Evolutionary conservation across 2,888 invertebrate species (phyloP).

Genomic region (Dioctria linearis): DNA sequence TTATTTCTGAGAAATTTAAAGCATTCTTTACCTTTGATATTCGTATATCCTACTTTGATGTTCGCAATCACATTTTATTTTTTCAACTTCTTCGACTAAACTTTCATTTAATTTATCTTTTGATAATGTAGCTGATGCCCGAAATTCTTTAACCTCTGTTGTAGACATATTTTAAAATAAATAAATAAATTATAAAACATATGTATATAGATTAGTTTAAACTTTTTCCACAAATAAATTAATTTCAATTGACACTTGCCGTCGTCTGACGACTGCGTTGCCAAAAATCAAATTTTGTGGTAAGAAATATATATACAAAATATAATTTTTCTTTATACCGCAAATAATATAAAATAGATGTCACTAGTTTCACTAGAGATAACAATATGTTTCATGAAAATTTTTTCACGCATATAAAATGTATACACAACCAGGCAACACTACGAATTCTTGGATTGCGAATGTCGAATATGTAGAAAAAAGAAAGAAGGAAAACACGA

Average conservation of each 20-base stretch:
- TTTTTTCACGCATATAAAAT: no score
- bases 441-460: no score
- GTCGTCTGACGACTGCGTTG: neutral
- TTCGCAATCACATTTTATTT: constrained; percentile 54
- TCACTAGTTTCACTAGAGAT: neutral
- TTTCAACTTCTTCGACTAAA: constrained; percentile 49
- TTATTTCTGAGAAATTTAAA: neutral
- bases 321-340: neutral
- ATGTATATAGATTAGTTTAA: neutral
- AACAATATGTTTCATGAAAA: no score
- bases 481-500: no score
- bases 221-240: neutral
- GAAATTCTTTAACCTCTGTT: neutral
- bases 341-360: neutral
- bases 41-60: constrained; percentile 50
- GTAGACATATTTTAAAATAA: constrained; percentile 1
- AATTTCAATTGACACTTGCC: neutral
- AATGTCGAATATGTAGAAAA: no score
- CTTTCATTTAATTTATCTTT: constrained; percentile 44
- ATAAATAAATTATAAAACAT: neutral
- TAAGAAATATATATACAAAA: neutral
- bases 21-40: constrained; percentile 47
- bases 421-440: no score
- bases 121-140: neutral
- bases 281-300: neutral